Conservation (phyloP, 2,797 vertebrate genomes). For the Semotilus atromaculatus region DNA sequence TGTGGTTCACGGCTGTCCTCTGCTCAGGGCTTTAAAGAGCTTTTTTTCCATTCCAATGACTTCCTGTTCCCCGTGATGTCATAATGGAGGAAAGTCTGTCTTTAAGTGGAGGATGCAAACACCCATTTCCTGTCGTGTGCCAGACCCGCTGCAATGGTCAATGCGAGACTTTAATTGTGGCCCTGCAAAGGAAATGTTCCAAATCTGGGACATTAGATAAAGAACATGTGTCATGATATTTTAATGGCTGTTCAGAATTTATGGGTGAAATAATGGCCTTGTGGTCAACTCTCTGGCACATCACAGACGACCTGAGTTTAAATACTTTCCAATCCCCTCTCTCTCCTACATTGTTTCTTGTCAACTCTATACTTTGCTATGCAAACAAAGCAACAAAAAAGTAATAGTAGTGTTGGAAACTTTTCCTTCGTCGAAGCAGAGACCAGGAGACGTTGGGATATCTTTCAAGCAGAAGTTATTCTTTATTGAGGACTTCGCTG, state of each 20-base stretch:
- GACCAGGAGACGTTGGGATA: background rate
- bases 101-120: conserved; percentile 85
- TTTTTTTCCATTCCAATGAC: conserved; percentile 84
- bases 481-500: too few species aligned
- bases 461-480: too few species aligned
- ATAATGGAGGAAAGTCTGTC: conserved; percentile 89
- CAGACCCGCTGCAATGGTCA: conserved; percentile 55
- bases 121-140: conserved; percentile 95
- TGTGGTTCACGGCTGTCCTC: conserved; percentile 41
- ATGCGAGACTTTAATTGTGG: conserved; percentile 35
- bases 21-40: conserved; percentile 73
- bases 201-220: conserved; percentile 74
- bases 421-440: too few species aligned
- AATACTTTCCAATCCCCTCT: background rate
- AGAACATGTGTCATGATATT: conserved; percentile 62
- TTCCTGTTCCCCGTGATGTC: conserved; percentile 81
- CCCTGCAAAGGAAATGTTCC: conserved; percentile 80
- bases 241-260: conserved; percentile 15
- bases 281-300: background rate
- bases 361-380: background rate
- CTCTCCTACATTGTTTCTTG: background rate
- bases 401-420: background rate
- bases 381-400: background rate
- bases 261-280: conserved; percentile 9
- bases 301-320: background rate